Evolutionary conservation across 2,888 invertebrate species (phyloP).

Genomic region (Lamellibrachia columna): DNA sequence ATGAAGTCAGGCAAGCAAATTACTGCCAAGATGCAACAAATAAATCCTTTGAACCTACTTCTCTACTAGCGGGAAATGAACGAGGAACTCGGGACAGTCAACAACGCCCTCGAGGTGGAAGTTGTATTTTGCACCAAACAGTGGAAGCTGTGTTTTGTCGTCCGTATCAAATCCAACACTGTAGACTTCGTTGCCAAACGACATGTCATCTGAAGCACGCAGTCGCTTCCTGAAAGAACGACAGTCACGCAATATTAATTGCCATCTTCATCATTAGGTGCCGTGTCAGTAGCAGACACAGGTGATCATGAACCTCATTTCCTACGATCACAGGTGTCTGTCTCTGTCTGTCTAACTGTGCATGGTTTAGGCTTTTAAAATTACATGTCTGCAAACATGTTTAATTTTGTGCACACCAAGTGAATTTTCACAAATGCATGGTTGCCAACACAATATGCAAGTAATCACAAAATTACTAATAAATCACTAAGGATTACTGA

Average conservation of each 20-base stretch:
- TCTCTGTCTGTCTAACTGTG: too few species aligned
- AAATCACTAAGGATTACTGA: too few species aligned
- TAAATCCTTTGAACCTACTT: constrained; percentile 48
- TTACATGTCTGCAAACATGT: too few species aligned
- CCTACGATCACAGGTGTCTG: too few species aligned
- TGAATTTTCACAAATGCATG: not conserved
- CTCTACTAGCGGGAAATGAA: constrained; percentile 86
- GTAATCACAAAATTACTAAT: too few species aligned
- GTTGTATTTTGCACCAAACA: constrained; percentile 96
- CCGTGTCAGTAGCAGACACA: too few species aligned
- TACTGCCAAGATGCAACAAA: not conserved
- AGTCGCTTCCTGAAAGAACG: constrained; percentile 36
- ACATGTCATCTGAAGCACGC: constrained; percentile 45
- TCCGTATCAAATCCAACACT: constrained; percentile 64
- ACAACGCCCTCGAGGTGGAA: constrained; percentile 96
- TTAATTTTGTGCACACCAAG: too few species aligned
- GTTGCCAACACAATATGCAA: not conserved
- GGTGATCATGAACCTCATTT: too few species aligned
- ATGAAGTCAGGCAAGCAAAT: not conserved
- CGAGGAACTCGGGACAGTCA: constrained; percentile 97
- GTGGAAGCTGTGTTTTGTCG: constrained; percentile 69
- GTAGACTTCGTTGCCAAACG: constrained; percentile 69
- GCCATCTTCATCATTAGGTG: too few species aligned
- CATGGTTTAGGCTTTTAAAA: too few species aligned
- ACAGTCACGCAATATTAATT: not conserved